Evolutionary conservation across 2,113 vertebrate species (phyloP).

Genomic region (Seriola dumerili): DNA sequence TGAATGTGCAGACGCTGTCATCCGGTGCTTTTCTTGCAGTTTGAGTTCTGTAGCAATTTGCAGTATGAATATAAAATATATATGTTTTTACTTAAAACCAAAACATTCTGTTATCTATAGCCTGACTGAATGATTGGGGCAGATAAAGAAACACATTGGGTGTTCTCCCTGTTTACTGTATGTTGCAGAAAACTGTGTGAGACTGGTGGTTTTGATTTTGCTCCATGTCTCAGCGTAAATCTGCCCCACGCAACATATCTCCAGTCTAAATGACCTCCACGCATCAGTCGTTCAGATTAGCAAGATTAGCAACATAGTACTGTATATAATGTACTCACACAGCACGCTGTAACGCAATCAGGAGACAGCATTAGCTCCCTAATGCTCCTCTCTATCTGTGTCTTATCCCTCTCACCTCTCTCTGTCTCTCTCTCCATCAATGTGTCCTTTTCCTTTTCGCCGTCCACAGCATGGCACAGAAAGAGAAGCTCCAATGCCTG

Average conservation of each 20-base stretch:
- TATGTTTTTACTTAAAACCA: background rate
- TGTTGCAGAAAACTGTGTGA: too few relatives aligned
- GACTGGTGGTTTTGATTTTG: background rate
- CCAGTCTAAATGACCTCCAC: conserved; percentile 61
- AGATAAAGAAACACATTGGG: background rate
- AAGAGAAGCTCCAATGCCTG: conserved; percentile 97
- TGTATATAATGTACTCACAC: conserved; percentile 56
- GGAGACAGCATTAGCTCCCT: conserved; percentile 67
- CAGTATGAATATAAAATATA: too few relatives aligned
- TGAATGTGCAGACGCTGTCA: background rate
- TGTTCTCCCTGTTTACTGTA: background rate
- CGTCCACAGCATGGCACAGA: conserved; percentile 91
- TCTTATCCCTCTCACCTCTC: conserved; percentile 52
- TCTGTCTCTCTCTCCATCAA: conserved; percentile 13
- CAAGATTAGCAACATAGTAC: conserved; percentile 66
- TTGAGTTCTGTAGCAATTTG: background rate
- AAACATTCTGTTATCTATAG: background rate
- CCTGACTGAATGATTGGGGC: background rate
- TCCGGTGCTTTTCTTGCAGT: background rate
- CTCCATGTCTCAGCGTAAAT: background rate
- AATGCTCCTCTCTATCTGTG: conserved; percentile 47
- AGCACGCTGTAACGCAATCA: conserved; percentile 57
- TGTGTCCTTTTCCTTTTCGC: background rate
- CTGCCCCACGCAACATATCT: conserved; percentile 14
- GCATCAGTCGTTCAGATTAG: conserved; percentile 69